A percentile compares a stretch with the other conserved stretches of the same genome.
These are phyloP conservation scores for Chaenodraco wilsoni DNA, from an alignment of 2,797 vertebrate species.

Conservation along the genomic window DNA sequence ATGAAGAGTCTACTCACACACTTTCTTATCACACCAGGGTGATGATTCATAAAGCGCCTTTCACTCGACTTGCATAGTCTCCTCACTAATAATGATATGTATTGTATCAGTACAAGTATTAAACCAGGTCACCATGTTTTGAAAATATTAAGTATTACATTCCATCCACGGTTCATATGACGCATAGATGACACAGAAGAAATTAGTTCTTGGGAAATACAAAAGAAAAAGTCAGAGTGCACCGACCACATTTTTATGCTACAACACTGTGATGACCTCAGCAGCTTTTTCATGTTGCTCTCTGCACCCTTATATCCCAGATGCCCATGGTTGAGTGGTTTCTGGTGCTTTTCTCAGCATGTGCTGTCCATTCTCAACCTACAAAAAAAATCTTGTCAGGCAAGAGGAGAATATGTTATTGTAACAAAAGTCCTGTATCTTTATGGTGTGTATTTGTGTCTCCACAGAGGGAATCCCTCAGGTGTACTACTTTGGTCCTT, in stretches of 20 bases:
- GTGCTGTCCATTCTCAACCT: not conserved
- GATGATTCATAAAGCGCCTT: conserved; percentile 1
- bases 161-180: not conserved
- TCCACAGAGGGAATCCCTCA: conserved; percentile 96
- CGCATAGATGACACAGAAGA: not conserved
- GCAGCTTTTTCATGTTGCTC: not conserved
- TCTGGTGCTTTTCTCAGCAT: not conserved
- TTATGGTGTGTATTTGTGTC: conserved; percentile 38
- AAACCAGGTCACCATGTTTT: not conserved
- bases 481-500: conserved; percentile 99
- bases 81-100: not conserved
- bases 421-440: not conserved
- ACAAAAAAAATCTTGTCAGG: not conserved
- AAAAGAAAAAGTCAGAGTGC: not conserved
- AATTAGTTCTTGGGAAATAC: not conserved
- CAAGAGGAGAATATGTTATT: not conserved
- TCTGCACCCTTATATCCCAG: conserved; percentile 1
- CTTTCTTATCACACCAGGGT: conserved; percentile 3
- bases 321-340: not conserved
- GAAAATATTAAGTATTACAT: not conserved
- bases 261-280: not conserved
- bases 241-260: not conserved
- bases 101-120: not conserved
- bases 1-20: conserved; percentile 2
- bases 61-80: not conserved